Percentiles rank a stretch among this genome's conserved stretches.
phyloP scores from a whole-genome alignment of 2,888 invertebrate species.

The Nephrotoma guestfalica region DNA sequence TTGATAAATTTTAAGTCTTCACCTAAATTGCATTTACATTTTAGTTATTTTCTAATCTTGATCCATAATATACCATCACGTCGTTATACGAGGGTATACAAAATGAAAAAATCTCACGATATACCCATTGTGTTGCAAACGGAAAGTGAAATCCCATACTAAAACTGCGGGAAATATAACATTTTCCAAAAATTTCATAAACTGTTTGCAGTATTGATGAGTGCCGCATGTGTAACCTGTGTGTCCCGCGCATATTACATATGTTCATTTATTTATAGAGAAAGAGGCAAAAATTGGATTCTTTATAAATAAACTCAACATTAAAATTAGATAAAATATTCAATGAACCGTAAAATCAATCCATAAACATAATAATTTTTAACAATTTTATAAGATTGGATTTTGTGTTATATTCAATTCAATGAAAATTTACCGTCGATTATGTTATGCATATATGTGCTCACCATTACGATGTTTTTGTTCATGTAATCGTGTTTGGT shows the following conservation, averaged over 20 bases:
- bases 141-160: background rate
- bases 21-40: background rate
- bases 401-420: background rate
- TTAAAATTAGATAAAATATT: background rate
- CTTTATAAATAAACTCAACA: background rate
- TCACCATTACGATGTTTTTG: background rate
- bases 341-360: background rate
- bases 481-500: background rate
- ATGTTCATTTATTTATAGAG: background rate
- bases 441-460: background rate
- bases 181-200: background rate
- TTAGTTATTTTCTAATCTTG: background rate
- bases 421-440: background rate
- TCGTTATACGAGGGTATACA: background rate
- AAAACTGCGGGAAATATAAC: background rate
- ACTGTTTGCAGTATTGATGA: background rate
- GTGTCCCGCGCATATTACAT: background rate
- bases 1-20: background rate
- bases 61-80: background rate
- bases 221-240: background rate
- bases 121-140: background rate
- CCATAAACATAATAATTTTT: background rate
- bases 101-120: background rate
- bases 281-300: background rate
- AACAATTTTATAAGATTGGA: background rate